Base-by-base conservation (phyloP, 1,140 invertebrate species). In the Ceratitis capitata region DNA sequence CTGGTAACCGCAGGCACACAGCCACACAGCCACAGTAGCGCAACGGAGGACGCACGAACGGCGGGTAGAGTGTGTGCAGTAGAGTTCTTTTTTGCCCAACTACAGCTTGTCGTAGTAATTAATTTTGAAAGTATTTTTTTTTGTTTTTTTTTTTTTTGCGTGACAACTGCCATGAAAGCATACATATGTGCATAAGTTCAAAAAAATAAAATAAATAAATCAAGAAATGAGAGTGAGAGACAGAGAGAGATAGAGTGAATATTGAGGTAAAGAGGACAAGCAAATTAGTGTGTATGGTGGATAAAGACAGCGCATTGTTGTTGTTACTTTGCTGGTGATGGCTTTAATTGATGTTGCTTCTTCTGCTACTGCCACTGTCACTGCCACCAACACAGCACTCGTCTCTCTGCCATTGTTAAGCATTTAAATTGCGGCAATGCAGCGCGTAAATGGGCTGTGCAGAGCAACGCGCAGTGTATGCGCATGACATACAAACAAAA, bases 101-200 rank as follows among this genome's bases (percentile, higher is more conserved):
- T 35, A 39, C 64, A 69, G 64, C 35, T 35, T 39, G 64, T 69
- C 58, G 58, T 69, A 69, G 64, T 69, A 69, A 69, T 69, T 69
- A 69, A 69, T 69, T 69, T 69, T 39, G 64, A 42, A 69, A 69
- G 39, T 12, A 39, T 69, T 69, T 69, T 69, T 16, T 23, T 61
- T 61, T 69, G 9, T n/a, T n/a, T n/a, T n/a, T 69, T 69, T 69
- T 69, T 69, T 16, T 23, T 61, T 61, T 69, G 9, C 58, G 14
- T 56, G 51, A 19, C 51, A 56, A 56, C 51, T 56, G 51, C 19
- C 51, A 56, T 56, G 51, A 19, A 10, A 32, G 26, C 58, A n/a
- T 14, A 47, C 14, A 47, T 1, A 47, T 14, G 14, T 14, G 14
- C 45, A 47, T 26, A 23, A 32, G 14, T 61, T 32, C n/a, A 61